Evolutionary conservation across 30 jellyfish, hydroid and myxozoan species (phyloP).

Genomic region (Pelagia noctiluca): DNA sequence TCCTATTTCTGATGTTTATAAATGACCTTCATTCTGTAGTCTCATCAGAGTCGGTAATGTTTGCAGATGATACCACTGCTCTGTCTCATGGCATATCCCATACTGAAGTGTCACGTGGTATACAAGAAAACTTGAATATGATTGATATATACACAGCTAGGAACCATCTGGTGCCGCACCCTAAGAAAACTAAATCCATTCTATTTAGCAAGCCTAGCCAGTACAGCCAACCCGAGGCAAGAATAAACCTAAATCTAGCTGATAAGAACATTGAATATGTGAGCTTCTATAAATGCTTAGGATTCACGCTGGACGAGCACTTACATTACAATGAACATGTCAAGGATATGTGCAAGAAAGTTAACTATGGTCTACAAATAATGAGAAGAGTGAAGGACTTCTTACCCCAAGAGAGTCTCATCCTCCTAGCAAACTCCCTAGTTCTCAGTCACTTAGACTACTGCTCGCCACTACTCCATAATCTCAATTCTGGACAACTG

Average conservation of each 20-base stretch:
- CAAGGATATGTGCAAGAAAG: constrained; percentile 37
- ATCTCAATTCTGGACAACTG: constrained; percentile 32
- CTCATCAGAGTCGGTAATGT: neutral
- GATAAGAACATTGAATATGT: constrained; percentile 8
- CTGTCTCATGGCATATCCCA: constrained; percentile 18
- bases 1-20: constrained; percentile 18
- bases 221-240: constrained; percentile 9
- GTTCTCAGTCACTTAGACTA: constrained; percentile 58
- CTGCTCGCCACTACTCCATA: constrained; percentile 53
- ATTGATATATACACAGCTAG: constrained; percentile 18
- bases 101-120: constrained; percentile 9
- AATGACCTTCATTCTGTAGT: constrained; percentile 16
- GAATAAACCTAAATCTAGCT: constrained; percentile 8
- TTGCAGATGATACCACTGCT: constrained; percentile 44
- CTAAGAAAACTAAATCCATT: constrained; percentile 26
- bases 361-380: constrained; percentile 29
- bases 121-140: constrained; percentile 33
- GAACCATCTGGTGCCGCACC: constrained; percentile 51
- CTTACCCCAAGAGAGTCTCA: constrained; percentile 18
- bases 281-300: constrained; percentile 10
- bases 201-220: constrained; percentile 38
- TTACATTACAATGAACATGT: constrained; percentile 7
- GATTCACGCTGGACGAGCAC: constrained; percentile 26
- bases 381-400: constrained; percentile 32
- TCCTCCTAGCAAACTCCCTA: constrained; percentile 40